phyloP scores from a whole-genome alignment of 2,113 vertebrate genomes.

The Chloebia gouldiae region DNA sequence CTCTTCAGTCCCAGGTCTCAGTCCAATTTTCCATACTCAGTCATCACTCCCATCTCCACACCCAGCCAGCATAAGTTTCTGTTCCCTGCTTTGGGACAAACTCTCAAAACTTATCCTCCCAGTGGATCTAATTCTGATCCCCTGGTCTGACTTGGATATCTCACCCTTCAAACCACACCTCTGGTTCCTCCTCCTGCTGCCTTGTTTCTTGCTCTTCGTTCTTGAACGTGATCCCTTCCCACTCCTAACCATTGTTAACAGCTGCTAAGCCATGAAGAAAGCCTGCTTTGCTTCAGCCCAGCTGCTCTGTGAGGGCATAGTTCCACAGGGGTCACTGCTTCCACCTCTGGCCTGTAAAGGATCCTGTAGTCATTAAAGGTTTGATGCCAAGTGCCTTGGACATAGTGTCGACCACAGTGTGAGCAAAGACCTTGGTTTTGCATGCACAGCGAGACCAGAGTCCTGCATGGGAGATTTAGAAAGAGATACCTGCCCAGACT shows the following conservation, averaged over 20 bases:
- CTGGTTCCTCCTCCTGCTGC: neutral
- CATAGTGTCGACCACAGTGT: neutral
- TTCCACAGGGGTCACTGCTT: neutral
- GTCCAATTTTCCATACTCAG: conserved; percentile 43
- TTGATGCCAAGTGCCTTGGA: neutral
- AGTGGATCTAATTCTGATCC: neutral
- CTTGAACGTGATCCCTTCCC: neutral
- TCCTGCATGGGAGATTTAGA: neutral
- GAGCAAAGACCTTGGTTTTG: neutral
- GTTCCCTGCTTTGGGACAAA: neutral
- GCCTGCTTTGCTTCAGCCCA: neutral
- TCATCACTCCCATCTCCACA: neutral
- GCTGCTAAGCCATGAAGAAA: neutral
- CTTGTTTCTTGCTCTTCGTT: neutral
- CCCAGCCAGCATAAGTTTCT: conserved; percentile 12
- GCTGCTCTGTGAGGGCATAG: neutral
- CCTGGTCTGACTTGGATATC: neutral
- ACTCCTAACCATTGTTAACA: neutral
- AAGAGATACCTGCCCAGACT: neutral
- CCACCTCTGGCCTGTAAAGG: neutral
- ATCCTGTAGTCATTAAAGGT: neutral
- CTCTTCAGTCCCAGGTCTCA: neutral
- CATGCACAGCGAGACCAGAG: neutral
- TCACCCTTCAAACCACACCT: neutral
- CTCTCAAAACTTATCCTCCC: neutral